Conservation (phyloP, 92 coral and sea anemone genomes). For the Bergia sp. region DNA sequence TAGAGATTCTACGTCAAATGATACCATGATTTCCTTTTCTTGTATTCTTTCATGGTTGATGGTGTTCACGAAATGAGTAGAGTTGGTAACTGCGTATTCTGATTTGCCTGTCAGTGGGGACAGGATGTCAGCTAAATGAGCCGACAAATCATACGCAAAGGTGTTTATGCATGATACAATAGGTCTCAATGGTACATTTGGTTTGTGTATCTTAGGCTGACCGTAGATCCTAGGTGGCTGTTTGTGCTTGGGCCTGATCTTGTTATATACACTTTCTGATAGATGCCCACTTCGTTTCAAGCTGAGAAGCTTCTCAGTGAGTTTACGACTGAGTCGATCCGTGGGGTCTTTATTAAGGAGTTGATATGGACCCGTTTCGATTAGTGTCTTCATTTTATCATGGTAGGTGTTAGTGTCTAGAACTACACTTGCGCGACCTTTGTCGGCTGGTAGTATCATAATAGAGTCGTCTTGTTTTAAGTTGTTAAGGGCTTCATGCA, state of each 20-base stretch:
- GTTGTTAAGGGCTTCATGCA: constrained; percentile 17
- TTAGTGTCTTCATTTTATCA: not conserved
- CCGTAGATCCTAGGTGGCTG: constrained; percentile 47
- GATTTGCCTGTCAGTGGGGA: not conserved
- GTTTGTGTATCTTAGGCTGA: constrained; percentile 19
- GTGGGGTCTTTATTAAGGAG: constrained; percentile 33
- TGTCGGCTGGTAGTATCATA: constrained; percentile 55
- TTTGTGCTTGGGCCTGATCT: constrained; percentile 38
- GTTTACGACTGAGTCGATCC: constrained; percentile 10
- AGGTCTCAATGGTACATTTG: constrained; percentile 5
- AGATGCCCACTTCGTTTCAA: constrained; percentile 36
- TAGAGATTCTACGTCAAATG: not conserved
- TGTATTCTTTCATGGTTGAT: constrained; percentile 6
- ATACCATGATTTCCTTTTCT: not conserved
- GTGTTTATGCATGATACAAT: constrained; percentile 8
- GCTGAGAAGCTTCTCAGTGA: constrained; percentile 19
- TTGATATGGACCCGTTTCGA: constrained; percentile 27
- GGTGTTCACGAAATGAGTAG: not conserved
- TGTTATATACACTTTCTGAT: not conserved
- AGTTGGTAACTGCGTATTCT: not conserved
- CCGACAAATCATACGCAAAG: constrained; percentile 10
- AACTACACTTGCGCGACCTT: constrained; percentile 50
- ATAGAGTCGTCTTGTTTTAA: constrained; percentile 51
- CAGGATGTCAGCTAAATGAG: not conserved
- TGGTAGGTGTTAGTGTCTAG: constrained; percentile 28